Base-by-base conservation (phyloP, 2,888 invertebrate species). In the Agrochola circellaris region DNA sequence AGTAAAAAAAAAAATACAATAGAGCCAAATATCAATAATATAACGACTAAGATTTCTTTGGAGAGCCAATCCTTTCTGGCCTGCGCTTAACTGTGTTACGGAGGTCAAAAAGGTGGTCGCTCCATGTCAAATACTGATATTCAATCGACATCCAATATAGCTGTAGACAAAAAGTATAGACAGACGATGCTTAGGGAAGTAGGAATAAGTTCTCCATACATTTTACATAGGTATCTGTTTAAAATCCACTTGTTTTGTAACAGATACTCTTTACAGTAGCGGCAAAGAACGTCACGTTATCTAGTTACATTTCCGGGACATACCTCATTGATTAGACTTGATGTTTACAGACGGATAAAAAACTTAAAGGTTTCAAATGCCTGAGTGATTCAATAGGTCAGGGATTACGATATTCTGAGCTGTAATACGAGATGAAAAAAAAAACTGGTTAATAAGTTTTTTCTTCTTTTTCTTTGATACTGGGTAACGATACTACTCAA, bases 251-350 rank as follows among this genome's bases (percentile, higher is more conserved):
- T 20, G 23, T 54, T 23, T 23, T 54, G 54, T 54, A 23, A 54
- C 23, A 15, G 38, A 42, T 42, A 38, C 38, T 38, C 38, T n/a
- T 23, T 11, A 5, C 26, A 20, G 54, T 45, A 30, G 20, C 11
- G 17, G 13, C 15, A 34, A 34, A 15, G 6, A 17, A 38, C 69
- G 60, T 78, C 48, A 56, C 1, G 61, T 4, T 79, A 78, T 78
- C 72, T 30, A 0, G 56, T 79, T 79, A 72, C 79, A 72, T 62
- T 72, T 78, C 79, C 79, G 20, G 71, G 54, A 56, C 13, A 61
- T 26, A 48, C 45, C 20, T 72, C 26, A 34, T 20, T 72, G 61
- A 72, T 62, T 69, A 42, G 38, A 58, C n/a, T 30, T 23, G 42
- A 17, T 2, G 4, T 9, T 78, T n/a, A 7, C 66, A 51, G 56